phyloP scores from a whole-genome alignment of 2,113 vertebrate species.

The Anhinga anhinga region DNA sequence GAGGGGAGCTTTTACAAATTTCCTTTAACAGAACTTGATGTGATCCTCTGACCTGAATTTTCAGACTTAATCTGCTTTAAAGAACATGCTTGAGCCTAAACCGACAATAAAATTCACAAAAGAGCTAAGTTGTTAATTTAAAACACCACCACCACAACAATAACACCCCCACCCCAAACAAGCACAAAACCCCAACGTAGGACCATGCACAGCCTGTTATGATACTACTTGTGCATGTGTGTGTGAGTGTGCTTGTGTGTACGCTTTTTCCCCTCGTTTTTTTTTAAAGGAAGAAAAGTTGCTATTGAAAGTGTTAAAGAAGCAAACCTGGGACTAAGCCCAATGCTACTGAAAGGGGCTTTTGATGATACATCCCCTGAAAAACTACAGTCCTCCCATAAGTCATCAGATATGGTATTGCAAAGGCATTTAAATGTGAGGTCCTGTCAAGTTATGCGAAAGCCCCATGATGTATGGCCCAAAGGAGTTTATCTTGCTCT shows the following conservation, averaged over 20 bases:
- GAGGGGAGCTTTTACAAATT: constrained; percentile 64
- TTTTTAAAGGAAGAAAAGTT: constrained; percentile 16
- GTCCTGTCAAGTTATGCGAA: constrained; percentile 83
- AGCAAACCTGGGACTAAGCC: constrained; percentile 64
- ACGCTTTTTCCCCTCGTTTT: neutral
- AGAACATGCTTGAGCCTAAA: neutral
- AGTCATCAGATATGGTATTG: constrained; percentile 72
- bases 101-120: neutral
- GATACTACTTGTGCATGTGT: neutral
- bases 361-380: constrained; percentile 70
- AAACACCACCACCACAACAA: neutral
- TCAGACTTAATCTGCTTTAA: constrained; percentile 56
- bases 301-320: constrained; percentile 65
- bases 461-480: constrained; percentile 85
- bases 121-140: constrained; percentile 10
- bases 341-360: constrained; percentile 75
- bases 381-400: constrained; percentile 67
- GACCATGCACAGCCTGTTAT: neutral
- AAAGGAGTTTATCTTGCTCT: constrained; percentile 90
- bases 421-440: constrained; percentile 77
- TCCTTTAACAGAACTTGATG: constrained; percentile 66
- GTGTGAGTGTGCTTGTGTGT: neutral
- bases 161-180: neutral
- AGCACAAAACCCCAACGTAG: neutral
- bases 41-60: constrained; percentile 67